A percentile compares a stretch with the other conserved stretches of the same genome.
These are phyloP conservation scores for Hippocampus abdominalis DNA, from an alignment of 2,113 vertebrate species.

Conservation along the genomic window DNA sequence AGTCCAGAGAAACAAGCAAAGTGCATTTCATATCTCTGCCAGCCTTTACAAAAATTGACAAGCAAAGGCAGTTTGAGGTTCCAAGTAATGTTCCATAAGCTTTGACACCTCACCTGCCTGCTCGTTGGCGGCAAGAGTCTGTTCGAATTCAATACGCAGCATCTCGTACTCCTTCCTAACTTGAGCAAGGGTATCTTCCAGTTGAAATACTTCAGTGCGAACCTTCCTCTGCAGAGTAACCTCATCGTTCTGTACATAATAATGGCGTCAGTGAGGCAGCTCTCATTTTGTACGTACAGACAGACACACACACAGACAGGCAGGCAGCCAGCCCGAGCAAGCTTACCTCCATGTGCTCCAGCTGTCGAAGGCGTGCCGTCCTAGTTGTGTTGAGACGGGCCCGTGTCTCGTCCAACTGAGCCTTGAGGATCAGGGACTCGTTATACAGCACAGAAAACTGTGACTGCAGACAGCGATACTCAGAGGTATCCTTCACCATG, in stretches of 20 bases:
- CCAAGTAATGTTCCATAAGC: background rate
- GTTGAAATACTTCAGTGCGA: slow-evolving; percentile 93
- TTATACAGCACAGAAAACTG: slow-evolving; percentile 97
- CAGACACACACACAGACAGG: no score
- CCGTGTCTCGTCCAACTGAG: slow-evolving; percentile 90
- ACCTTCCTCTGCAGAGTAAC: slow-evolving; percentile 93
- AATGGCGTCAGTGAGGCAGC: background rate
- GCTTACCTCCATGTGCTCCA: slow-evolving; percentile 91
- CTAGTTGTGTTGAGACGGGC: slow-evolving; percentile 88
- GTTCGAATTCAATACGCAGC: slow-evolving; percentile 96
- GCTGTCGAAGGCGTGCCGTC: slow-evolving; percentile 86
- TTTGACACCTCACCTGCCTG: slow-evolving; percentile 84
- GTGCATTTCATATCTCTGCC: background rate
- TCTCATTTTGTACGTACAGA: background rate
- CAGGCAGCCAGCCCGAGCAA: slow-evolving; percentile 22
- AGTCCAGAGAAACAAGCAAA: background rate
- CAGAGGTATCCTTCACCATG: slow-evolving; percentile 87
- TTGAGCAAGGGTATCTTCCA: slow-evolving; percentile 96
- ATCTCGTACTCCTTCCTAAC: slow-evolving; percentile 98
- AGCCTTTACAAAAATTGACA: background rate
- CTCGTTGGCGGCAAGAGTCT: slow-evolving; percentile 95
- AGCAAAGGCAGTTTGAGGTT: background rate
- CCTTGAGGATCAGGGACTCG: slow-evolving; percentile 90
- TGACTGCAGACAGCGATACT: slow-evolving; percentile 95
- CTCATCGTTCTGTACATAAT: slow-evolving; percentile 83